Base-by-base conservation (phyloP, 1,140 invertebrate genomes). In the Grapholita molesta region DNA sequence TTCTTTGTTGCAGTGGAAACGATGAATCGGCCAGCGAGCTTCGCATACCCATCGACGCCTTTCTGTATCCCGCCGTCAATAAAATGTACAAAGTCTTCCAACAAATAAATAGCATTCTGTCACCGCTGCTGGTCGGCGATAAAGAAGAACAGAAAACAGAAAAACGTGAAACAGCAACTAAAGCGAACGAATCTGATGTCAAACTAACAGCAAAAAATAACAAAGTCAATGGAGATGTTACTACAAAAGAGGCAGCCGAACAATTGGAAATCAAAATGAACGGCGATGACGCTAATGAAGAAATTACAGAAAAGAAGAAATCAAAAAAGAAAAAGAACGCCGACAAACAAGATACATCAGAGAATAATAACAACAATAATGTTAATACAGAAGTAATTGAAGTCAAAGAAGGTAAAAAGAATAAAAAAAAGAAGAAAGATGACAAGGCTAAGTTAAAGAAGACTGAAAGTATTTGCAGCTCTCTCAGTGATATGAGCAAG, bases 1-100 rank as follows among this genome's bases (percentile, higher is more conserved):
- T 33, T 70, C 30, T 66, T 67, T 0, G 38, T 55, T 64, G 9
- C 73, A 77, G 78, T 21, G 71, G 72, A 61, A 68, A 70, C 61
- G 73, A 76, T n/a, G 68, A 28, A 18, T 4, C n/a, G 5, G 9
- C 35, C 9, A 33, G 28, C 21, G 61, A 78, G 4, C 76, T 77
- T 28, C 69, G 77, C 21, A 69, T 74, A n/a, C 61, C 75, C 11
- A 69, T 42, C 15, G 81, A 80, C 11, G 67, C 74, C 0, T 68
- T 70, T 12, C 32, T 70, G 5, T 76, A 74, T 6, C 79, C 79
- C 0, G 64, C 71, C 0, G 68, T 75, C 0, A 80, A 77, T 12
- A 87, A 86, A 75, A 73, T 86, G 15, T 77, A 77, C 28, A 85
- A 85, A 73, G 80, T 81, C 0, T 73, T 87, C 0, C 77, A 85